Evolutionary conservation across 2,797 vertebrate genomes (phyloP), one percentile per base, ranked within the genome.

Genomic region (Diplodus puntazzo): DNA sequence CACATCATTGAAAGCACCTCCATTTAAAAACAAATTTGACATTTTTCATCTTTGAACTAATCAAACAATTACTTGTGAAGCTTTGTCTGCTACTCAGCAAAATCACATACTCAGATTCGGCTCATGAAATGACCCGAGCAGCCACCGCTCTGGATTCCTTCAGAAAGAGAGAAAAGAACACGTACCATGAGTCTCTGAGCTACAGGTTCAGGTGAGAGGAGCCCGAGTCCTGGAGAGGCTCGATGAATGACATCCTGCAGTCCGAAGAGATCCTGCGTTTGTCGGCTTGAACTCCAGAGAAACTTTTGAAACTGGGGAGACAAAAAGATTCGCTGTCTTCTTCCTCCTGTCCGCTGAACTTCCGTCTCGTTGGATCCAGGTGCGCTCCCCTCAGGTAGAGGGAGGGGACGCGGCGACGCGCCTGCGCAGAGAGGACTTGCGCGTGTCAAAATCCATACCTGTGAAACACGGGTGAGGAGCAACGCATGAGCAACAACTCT

Each of bases 321-420:
- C 17, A n/a, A 54, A 73, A 77, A 67, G 69, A 65, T 80, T 76
- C 54, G 23, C 21, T 9, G 49, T 59, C 18, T 20, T 80, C 52
- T 53, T 73, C 69, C 14, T 46, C 77, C 14, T 46, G 75, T 81
- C 53, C 52, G 63, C 69, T 50, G 73, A 87, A 95, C 95, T 96
- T 96, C 96, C 95, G 96, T 94, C 91, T 96, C 86, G 93, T 81
- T 95, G 93, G 94, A 92, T 92, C 94, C 95, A 96, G 96, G 96
- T 96, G 95, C 61, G 93, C 86, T 90, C 46, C 75, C 73, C 86
- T 88, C 95, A 96, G 96, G 95, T 96, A 95, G 84, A 87, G 81
- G 91, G 90, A 73, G 92, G 88, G 52, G 92, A 88, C 87, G 46
- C 34, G 34, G 20, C 11, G 73, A n/a, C 27, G 89, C 95, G 94